phyloP scores from a whole-genome alignment of 1,140 invertebrate genomes.

The Euwallacea similis region DNA sequence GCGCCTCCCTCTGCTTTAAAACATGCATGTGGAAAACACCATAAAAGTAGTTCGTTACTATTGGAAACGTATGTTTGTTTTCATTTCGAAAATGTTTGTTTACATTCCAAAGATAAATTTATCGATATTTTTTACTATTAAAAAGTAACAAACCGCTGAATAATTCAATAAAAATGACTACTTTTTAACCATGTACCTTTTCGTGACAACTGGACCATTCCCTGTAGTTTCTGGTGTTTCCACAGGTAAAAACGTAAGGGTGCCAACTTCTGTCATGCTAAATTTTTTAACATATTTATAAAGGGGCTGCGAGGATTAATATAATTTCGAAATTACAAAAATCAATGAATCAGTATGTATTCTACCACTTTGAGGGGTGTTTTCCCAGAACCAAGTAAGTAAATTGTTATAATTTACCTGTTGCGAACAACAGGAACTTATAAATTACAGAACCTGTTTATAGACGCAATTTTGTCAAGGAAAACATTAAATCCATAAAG shows the following conservation, averaged over 20 bases:
- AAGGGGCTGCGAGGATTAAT: background rate
- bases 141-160: too few species aligned
- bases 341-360: slow-evolving; percentile 43
- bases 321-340: slow-evolving; percentile 25
- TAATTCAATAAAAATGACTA: too few species aligned
- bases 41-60: too few species aligned
- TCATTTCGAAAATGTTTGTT: too few species aligned
- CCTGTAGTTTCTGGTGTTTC: background rate
- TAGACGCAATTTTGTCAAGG: slow-evolving; percentile 61
- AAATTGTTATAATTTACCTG: slow-evolving; percentile 5
- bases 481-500: slow-evolving; percentile 61
- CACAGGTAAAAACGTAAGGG: background rate
- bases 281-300: background rate
- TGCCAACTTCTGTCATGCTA: background rate
- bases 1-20: too few species aligned
- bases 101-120: too few species aligned
- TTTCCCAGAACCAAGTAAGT: slow-evolving; percentile 62
- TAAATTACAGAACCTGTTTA: slow-evolving; percentile 56
- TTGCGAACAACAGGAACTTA: background rate
- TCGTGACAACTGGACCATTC: background rate
- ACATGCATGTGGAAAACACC: too few species aligned
- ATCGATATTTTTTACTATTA: too few species aligned
- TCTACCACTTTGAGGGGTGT: slow-evolving; percentile 58
- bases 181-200: too few species aligned
- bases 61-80: too few species aligned